Percentiles rank a stretch among this genome's conserved stretches.
These are phyloP conservation scores for rabbit (Oryctolagus cuniculus) DNA, from an alignment of 2,113 vertebrate species.

Conservation along the genomic window DNA sequence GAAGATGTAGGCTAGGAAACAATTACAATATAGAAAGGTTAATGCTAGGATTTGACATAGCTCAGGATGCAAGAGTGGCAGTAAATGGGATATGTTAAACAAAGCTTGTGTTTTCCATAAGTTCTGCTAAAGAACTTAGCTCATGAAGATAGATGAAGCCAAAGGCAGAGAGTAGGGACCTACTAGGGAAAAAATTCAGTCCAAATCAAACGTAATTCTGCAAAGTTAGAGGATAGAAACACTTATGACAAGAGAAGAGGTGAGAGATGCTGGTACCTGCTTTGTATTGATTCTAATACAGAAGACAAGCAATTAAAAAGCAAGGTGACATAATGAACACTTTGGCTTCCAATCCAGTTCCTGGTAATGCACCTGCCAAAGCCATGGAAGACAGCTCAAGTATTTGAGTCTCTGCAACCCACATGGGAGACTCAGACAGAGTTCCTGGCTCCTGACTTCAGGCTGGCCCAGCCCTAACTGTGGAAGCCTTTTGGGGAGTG, in stretches of 20 bases:
- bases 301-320: not conserved
- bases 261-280: not conserved
- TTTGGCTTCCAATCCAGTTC: not conserved
- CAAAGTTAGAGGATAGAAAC: not conserved
- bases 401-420: too few species aligned
- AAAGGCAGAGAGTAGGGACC: not conserved
- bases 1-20: not conserved
- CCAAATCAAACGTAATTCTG: not conserved
- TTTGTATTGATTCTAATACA: not conserved
- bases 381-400: too few species aligned
- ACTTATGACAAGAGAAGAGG: not conserved
- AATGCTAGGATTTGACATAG: slow-evolving; percentile 1
- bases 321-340: not conserved
- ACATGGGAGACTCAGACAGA: too few species aligned
- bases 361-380: too few species aligned
- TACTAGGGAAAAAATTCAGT: not conserved
- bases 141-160: not conserved
- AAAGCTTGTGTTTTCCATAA: not conserved
- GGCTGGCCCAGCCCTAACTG: too few species aligned
- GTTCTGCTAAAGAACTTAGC: not conserved
- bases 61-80: not conserved
- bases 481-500: too few species aligned
- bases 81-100: too few species aligned
- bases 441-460: too few species aligned
- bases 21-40: not conserved